Evolutionary conservation across 2,113 vertebrate species (phyloP), one percentile per base, ranked within the genome.

Genomic region (Neodontobutis hainanensis): DNA sequence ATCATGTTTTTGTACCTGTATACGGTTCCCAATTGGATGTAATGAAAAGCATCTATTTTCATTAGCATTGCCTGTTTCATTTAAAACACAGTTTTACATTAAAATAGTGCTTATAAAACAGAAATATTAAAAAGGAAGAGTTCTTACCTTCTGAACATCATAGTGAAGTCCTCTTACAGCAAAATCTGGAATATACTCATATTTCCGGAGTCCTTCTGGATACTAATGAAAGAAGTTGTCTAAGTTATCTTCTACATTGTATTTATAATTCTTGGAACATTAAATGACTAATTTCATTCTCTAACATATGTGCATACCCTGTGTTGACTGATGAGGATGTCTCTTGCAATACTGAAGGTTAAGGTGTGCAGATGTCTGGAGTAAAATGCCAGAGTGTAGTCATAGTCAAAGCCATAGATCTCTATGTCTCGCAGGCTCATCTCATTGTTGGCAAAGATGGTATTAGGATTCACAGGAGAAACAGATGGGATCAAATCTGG

Each of bases 11-110:
- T 2, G 43, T 79, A 93, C 91, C 91, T 92, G 88, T 93, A 93
- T 4, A 93, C 93, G 32, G 92, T 83, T 58, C 92, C 96, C 83
- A 81, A 92, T 73, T 99, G 97, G 85, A 99, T 99, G 68, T 99
- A 99, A 89, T 99, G 97, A 88, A 99, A 99, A 47, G 97, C 96
- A 89, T 99, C 96, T 0, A 99, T 99, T 94, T 99, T 99, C 97
- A 99, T 99, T 87, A 99, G 85, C 65, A 99, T 87, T 0, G 94
- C 96, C 97, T 99, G 77, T 65, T 50, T 35, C 11, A 14, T 19
- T 45, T 47, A 52, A 38, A 64, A 56, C 35, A 14, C 0, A 40
- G 19, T 16, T 5, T 60, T 32, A 12, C 12, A 16, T 2, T n/a
- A 2, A 14, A 44, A 4, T 8, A 8, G 15, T 3, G n/a, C 10